A percentile compares a stretch with the other conserved stretches of the same genome.
Conservation (phyloP, 2,113 vertebrate genomes). For the Penelope pileata region DNA sequence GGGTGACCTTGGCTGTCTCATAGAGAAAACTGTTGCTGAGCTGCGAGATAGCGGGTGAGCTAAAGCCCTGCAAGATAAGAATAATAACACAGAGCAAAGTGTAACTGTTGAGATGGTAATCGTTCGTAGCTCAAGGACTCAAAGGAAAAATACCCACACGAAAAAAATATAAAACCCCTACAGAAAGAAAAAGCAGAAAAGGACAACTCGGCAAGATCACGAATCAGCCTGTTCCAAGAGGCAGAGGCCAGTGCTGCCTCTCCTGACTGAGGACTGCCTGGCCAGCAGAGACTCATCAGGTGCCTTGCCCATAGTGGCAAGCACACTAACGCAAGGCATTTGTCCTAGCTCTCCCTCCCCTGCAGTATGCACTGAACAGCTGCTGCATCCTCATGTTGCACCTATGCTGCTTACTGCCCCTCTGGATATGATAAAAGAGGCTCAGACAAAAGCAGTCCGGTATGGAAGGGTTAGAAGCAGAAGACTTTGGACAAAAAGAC, state of each 20-base stretch:
- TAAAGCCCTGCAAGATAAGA: conserved; percentile 36
- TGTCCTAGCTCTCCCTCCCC: not conserved
- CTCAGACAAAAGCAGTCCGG: not conserved
- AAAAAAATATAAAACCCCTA: conserved; percentile 40
- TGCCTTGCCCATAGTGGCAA: not conserved
- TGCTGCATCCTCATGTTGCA: not conserved
- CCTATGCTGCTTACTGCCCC: not conserved
- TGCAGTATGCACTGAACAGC: not conserved
- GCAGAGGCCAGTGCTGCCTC: not conserved
- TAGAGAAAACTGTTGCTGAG: conserved; percentile 5
- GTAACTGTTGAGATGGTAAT: conserved; percentile 31
- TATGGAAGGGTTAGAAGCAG: not conserved
- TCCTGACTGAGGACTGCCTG: not conserved
- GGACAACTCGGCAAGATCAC: not conserved
- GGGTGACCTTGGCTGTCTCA: conserved; percentile 44
- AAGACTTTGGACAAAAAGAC: not conserved
- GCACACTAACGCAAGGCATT: not conserved
- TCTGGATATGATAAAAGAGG: not conserved
- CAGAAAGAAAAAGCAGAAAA: not conserved
- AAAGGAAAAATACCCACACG: conserved; percentile 11
- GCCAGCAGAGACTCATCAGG: not conserved
- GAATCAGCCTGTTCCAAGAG: not conserved
- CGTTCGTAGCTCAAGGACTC: not conserved
- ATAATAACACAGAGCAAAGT: not conserved
- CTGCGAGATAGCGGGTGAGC: not conserved